Percentiles rank a stretch among this genome's conserved stretches.
phyloP scores from a whole-genome alignment of 1,140 invertebrate species.

The Habropoda laboriosa region DNA sequence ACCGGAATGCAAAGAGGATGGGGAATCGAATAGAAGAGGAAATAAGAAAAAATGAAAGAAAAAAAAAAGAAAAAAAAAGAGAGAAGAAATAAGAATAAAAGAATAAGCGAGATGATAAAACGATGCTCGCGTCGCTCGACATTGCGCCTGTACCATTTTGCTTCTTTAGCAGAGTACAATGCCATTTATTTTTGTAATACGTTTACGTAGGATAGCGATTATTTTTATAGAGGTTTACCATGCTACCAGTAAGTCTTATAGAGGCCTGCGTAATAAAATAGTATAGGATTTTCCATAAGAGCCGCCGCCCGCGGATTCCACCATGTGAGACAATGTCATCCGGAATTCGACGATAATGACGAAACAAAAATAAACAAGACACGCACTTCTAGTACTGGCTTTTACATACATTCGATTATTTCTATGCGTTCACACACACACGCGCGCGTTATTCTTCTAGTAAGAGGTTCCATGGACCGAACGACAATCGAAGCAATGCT shows the following conservation, averaged over 20 bases:
- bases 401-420: conserved; percentile 45
- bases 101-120: conserved; percentile 55
- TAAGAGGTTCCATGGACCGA: neutral
- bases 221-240: conserved; percentile 83
- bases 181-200: conserved; percentile 82
- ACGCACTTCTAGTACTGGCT: conserved; percentile 62
- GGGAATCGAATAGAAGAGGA: neutral
- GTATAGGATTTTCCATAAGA: conserved; percentile 74
- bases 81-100: too few species aligned
- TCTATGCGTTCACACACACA: neutral
- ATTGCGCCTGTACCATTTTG: conserved; percentile 81
- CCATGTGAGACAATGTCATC: conserved; percentile 1
- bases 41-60: neutral
- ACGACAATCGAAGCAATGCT: neutral
- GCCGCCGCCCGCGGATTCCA: conserved; percentile 57
- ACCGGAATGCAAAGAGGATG: neutral
- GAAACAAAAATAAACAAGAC: conserved; percentile 37
- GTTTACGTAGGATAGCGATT: conserved; percentile 82
- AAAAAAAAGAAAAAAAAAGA: neutral
- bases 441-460: neutral
- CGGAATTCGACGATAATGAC: neutral
- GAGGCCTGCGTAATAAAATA: conserved; percentile 79
- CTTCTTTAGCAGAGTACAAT: conserved; percentile 82
- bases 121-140: conserved; percentile 78
- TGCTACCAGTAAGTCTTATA: conserved; percentile 81